These are phyloP conservation scores for Erithacus rubecula DNA, from an alignment of 2,797 vertebrate genomes.

Conservation along the genomic window DNA sequence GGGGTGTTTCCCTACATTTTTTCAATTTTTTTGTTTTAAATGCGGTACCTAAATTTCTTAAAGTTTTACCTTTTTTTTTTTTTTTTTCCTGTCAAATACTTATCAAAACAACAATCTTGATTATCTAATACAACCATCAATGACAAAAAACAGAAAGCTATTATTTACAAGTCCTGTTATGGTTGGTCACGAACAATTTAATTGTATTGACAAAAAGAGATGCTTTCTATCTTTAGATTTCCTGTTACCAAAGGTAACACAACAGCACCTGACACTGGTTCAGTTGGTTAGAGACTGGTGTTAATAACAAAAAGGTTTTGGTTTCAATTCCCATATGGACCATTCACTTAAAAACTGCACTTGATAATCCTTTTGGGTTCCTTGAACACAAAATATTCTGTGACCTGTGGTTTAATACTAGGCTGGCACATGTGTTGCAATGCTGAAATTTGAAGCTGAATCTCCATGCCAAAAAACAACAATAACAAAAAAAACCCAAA, in stretches of 20 bases:
- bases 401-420: not conserved
- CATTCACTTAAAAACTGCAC: not conserved
- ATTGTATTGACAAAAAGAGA: slow-evolving; percentile 7
- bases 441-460: not conserved
- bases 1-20: not conserved
- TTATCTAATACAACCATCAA: slow-evolving; percentile 41
- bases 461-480: not conserved
- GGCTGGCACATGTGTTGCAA: not conserved
- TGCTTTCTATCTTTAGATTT: not conserved
- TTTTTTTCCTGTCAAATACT: not conserved
- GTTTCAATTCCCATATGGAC: not conserved
- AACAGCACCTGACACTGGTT: not conserved
- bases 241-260: not conserved
- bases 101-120: not conserved
- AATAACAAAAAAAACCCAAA: not conserved
- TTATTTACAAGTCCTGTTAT: slow-evolving; percentile 53
- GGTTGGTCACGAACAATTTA: not conserved
- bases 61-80: not conserved
- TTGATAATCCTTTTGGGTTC: not conserved
- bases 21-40: not conserved
- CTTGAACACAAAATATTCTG: not conserved
- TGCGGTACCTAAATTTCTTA: not conserved
- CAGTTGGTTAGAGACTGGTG: accelerated
- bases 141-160: slow-evolving; percentile 33
- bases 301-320: not conserved